Evolutionary conservation across 2,888 invertebrate genomes (phyloP).

Genomic region (Microctonus aethiopoides): DNA sequence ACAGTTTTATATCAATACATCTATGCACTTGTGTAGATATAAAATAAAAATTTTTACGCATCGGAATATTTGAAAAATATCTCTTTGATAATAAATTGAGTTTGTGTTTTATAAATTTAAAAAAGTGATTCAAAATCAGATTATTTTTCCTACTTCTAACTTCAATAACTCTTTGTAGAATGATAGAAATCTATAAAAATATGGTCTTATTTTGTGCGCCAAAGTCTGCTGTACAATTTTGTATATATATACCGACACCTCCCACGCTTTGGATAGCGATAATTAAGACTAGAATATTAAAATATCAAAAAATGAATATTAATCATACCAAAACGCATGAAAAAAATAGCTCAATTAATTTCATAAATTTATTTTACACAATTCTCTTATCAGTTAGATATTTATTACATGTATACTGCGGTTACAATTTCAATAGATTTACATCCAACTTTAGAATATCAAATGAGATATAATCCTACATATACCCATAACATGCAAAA

Average conservation of each 20-base stretch:
- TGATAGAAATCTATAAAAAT: not conserved
- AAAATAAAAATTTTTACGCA: too few relatives aligned
- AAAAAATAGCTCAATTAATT: too few relatives aligned
- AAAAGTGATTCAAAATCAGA: not conserved
- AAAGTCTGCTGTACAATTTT: not conserved
- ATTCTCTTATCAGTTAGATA: too few relatives aligned
- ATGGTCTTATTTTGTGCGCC: not conserved
- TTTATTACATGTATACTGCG: not conserved
- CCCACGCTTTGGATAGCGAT: too few relatives aligned
- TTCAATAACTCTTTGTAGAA: not conserved
- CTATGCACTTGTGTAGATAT: too few relatives aligned
- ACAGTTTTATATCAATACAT: too few relatives aligned
- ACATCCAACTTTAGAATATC: not conserved
- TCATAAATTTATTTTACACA: too few relatives aligned
- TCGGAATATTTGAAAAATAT: too few relatives aligned
- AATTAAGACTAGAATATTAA: not conserved
- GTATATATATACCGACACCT: not conserved
- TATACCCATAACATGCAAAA: not conserved
- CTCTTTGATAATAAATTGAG: too few relatives aligned
- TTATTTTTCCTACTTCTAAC: too few relatives aligned
- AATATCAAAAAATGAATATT: not conserved
- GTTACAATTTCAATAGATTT: not conserved
- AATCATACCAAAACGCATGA: too few relatives aligned
- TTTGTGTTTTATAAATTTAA: not conserved
- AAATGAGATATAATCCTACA: not conserved